A percentile compares a stretch with the other conserved stretches of the same genome.
These are phyloP conservation scores for Micromussa lordhowensis DNA, from an alignment of 92 coral and sea anemone species.

Conservation along the genomic window DNA sequence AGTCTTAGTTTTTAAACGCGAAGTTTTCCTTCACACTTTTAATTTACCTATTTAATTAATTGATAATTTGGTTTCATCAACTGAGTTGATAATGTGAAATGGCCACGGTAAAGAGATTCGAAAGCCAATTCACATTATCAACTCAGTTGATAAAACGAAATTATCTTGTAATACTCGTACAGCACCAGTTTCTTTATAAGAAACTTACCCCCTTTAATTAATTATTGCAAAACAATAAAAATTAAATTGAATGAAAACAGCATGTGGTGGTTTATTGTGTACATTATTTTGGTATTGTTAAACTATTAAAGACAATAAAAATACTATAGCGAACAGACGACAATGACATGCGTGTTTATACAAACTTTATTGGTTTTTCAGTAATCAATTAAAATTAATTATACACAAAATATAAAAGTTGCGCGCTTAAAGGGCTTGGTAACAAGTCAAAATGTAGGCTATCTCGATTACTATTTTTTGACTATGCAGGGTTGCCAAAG, in stretches of 20 bases:
- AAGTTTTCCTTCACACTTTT: neutral
- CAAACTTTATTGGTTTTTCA: too few relatives aligned
- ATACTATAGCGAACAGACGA: too few relatives aligned
- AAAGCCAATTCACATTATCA: too few relatives aligned
- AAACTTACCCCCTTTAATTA: too few relatives aligned
- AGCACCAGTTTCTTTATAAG: too few relatives aligned
- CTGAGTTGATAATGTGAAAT: too few relatives aligned
- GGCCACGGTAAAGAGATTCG: too few relatives aligned
- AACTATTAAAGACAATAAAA: neutral
- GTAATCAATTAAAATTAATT: neutral
- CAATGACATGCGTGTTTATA: neutral
- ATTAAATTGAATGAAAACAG: neutral
- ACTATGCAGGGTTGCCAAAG: neutral
- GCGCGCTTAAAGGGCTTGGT: neutral
- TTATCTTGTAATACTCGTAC: too few relatives aligned
- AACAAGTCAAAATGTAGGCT: neutral
- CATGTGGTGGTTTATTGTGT: neutral
- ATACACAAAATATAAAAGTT: neutral
- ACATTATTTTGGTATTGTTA: neutral
- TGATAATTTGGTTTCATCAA: neutral
- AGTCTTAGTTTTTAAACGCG: neutral
- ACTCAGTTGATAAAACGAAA: too few relatives aligned
- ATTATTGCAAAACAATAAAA: neutral
- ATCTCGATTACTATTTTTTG: neutral
- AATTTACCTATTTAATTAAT: neutral